A percentile compares a stretch with the other conserved stretches of the same genome.
phyloP scores from a whole-genome alignment of 2,797 vertebrate genomes.

The Molossus molossus region DNA sequence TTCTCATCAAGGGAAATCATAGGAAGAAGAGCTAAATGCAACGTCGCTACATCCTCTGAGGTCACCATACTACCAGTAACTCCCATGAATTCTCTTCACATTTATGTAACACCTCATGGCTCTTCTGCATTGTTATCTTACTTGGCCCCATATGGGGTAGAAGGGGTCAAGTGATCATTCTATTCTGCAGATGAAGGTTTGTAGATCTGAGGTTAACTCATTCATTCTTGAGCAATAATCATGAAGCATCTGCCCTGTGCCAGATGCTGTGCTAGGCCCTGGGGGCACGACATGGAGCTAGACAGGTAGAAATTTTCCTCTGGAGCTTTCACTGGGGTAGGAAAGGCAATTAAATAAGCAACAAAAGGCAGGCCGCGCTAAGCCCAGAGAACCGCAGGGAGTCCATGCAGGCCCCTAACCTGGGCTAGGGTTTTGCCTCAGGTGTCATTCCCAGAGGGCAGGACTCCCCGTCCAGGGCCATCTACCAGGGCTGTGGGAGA shows the following conservation, averaged over 20 bases:
- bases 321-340: not conserved
- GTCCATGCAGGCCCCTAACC: not conserved
- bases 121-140: not conserved
- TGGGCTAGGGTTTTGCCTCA: not conserved
- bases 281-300: not conserved
- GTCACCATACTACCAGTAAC: fast-evolving
- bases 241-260: not conserved
- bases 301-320: not conserved
- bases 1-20: not conserved
- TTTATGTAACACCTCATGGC: not conserved
- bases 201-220: not conserved
- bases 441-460: not conserved
- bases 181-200: not conserved
- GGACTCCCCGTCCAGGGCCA: not conserved
- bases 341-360: not conserved
- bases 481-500: not conserved
- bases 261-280: not conserved
- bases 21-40: not conserved
- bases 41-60: fast-evolving
- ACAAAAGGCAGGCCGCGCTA: not conserved
- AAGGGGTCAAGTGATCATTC: not conserved
- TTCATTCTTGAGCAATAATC: not conserved
- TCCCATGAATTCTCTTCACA: not conserved
- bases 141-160: not conserved
- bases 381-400: not conserved